phyloP scores from a whole-genome alignment of 2,113 vertebrate species.

The Anthoscopus minutus region DNA sequence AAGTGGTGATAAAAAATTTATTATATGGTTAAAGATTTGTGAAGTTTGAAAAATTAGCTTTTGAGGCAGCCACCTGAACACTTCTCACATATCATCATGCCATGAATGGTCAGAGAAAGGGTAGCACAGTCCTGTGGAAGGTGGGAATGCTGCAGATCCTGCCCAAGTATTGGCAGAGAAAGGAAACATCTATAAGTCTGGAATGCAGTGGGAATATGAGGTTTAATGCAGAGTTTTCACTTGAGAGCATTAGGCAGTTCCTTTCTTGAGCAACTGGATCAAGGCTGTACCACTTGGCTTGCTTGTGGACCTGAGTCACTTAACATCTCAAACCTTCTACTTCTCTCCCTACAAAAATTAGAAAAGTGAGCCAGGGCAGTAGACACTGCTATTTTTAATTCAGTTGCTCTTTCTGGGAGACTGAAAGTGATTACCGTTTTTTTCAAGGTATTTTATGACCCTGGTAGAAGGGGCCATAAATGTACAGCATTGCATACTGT shows the following conservation, averaged over 20 bases:
- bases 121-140: rapidly evolving
- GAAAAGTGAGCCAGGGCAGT: not conserved
- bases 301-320: not conserved
- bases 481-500: not conserved
- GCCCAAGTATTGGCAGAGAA: not conserved
- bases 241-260: not conserved
- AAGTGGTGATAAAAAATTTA: slow-evolving; percentile 60
- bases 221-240: not conserved
- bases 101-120: not conserved
- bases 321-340: not conserved
- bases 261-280: not conserved
- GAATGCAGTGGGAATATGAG: not conserved
- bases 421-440: not conserved
- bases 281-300: not conserved
- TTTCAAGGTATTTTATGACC: not conserved
- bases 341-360: not conserved
- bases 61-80: not conserved
- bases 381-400: not conserved
- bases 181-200: not conserved
- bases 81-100: not conserved
- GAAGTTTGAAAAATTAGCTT: slow-evolving; percentile 29
- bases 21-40: slow-evolving; percentile 47
- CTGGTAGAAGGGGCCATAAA: not conserved
- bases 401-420: not conserved
- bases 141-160: not conserved